Conservation (phyloP, 2,888 invertebrate genomes). For the Xanthia togata region DNA sequence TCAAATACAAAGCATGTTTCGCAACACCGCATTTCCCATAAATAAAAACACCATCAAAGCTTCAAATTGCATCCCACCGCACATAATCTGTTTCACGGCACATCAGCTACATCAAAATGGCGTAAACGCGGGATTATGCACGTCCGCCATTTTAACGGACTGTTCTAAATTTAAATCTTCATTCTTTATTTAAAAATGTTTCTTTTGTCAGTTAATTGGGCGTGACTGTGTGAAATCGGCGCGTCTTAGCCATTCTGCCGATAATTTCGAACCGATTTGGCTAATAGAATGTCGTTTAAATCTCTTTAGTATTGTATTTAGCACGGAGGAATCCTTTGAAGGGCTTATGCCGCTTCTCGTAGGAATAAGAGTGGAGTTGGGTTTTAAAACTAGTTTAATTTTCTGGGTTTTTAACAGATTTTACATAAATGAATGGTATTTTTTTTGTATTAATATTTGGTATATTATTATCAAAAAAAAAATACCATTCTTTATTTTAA, state of each 20-base stretch:
- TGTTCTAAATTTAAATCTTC: conserved; percentile 69
- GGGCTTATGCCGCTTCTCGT: conserved; percentile 24
- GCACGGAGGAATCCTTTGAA: conserved; percentile 58
- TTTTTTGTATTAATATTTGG: too few relatives aligned
- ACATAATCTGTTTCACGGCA: conserved; percentile 45
- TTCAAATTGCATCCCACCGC: conserved; percentile 25
- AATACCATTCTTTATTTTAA: too few relatives aligned
- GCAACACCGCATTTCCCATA: background rate
- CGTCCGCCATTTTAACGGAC: conserved; percentile 67
- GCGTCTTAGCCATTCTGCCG: conserved; percentile 64
- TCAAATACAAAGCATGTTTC: background rate
- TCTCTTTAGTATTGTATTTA: conserved; percentile 55
- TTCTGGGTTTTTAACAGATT: background rate
- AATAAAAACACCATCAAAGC: conserved; percentile 42
- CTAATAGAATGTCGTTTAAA: conserved; percentile 64
- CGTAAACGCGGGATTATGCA: conserved; percentile 64
- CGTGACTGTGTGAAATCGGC: conserved; percentile 72
- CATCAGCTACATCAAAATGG: conserved; percentile 44
- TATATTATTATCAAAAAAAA: too few relatives aligned
- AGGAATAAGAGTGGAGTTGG: background rate
- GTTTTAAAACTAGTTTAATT: conserved; percentile 15
- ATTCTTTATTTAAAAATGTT: conserved; percentile 63
- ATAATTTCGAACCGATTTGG: conserved; percentile 49
- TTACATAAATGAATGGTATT: too few relatives aligned
- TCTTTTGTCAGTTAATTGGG: conserved; percentile 66